These are phyloP conservation scores for Zele albiditarsus DNA, from an alignment of 2,888 invertebrate species.

Conservation along the genomic window DNA sequence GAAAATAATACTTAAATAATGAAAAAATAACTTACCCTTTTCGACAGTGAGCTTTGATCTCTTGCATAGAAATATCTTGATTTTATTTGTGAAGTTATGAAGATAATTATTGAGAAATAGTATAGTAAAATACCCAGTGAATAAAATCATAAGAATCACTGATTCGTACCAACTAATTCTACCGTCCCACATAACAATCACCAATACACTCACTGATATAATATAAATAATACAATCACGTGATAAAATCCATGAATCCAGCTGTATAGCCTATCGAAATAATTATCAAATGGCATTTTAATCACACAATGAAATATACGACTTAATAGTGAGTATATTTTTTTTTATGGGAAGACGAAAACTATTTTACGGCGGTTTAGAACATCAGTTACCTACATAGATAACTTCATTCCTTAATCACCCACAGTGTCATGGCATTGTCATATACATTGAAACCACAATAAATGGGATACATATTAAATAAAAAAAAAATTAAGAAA, in stretches of 20 bases:
- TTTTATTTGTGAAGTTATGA: constrained; percentile 49
- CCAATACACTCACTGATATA: constrained; percentile 81
- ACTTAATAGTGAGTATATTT: neutral
- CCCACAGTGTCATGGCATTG: constrained; percentile 1
- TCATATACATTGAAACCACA: neutral
- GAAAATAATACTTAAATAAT: neutral
- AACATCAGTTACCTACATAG: constrained; percentile 27
- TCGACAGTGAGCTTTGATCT: constrained; percentile 41
- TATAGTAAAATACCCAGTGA: constrained; percentile 82
- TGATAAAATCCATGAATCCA: constrained; percentile 88
- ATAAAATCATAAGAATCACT: constrained; percentile 81
- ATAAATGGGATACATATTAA: neutral
- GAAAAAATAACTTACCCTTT: constrained; percentile 45
- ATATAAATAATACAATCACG: constrained; percentile 87
- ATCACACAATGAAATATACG: neutral
- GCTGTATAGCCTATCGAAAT: constrained; percentile 78
- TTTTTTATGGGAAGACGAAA: neutral
- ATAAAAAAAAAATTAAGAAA: neutral
- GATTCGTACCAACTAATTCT: constrained; percentile 87
- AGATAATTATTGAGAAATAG: constrained; percentile 75
- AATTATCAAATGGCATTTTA: neutral
- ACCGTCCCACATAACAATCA: constrained; percentile 86
- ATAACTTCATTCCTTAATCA: constrained; percentile 20
- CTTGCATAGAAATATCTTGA: constrained; percentile 42
- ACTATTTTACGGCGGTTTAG: neutral